These are phyloP conservation scores for Eudasyphora cyanicolor DNA, from an alignment of 2,888 invertebrate genomes.

Conservation along the genomic window DNA sequence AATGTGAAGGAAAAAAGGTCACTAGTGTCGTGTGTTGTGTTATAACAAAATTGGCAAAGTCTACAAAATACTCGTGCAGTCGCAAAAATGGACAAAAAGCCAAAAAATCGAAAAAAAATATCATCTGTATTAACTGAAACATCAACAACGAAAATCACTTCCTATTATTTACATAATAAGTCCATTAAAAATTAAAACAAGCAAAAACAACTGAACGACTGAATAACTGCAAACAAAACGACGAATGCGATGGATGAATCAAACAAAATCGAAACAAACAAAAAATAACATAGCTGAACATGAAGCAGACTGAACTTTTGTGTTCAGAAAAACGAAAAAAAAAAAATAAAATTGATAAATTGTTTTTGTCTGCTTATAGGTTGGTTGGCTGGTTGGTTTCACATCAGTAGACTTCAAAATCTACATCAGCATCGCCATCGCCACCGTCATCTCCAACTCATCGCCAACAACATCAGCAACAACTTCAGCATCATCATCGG, in stretches of 20 bases:
- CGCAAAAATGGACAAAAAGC: neutral
- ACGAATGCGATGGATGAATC: no score
- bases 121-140: neutral
- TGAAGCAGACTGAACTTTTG: slow-evolving; percentile 2
- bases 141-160: neutral
- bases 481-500: neutral
- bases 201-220: neutral
- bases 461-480: neutral
- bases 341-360: neutral
- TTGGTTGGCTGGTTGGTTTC: no score
- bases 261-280: neutral
- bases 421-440: neutral
- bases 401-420: no score
- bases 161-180: slow-evolving; percentile 42
- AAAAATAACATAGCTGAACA: neutral
- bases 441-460: neutral
- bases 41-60: slow-evolving; percentile 17
- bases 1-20: slow-evolving; percentile 27
- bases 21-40: neutral
- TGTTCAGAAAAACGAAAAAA: no score
- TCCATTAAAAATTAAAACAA: slow-evolving; percentile 12
- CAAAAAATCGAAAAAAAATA: slow-evolving; percentile 1
- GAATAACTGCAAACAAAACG: neutral
- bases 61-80: neutral
- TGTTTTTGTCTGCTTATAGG: neutral